A percentile compares a stretch with the other conserved stretches of the same genome.
Conservation (phyloP, 2,797 vertebrate genomes). For the Philypnodon macrostomus region DNA sequence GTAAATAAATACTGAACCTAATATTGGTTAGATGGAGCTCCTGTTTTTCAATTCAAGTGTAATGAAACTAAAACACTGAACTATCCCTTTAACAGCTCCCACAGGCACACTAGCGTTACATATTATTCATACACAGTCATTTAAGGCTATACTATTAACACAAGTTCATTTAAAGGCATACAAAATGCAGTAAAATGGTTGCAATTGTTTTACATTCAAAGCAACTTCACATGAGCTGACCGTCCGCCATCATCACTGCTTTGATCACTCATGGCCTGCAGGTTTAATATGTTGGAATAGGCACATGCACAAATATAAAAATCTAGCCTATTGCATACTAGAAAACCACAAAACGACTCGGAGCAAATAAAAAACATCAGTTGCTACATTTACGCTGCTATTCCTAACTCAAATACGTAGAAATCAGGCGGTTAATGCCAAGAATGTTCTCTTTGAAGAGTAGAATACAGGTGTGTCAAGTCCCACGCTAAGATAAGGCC, state of each 20-base stretch:
- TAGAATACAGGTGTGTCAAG: slow-evolving; percentile 79
- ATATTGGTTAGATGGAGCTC: slow-evolving; percentile 2
- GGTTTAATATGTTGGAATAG: neutral
- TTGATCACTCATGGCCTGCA: neutral
- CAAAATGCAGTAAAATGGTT: slow-evolving; percentile 14
- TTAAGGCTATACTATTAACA: slow-evolving; percentile 17
- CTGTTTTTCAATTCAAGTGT: neutral
- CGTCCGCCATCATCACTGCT: neutral
- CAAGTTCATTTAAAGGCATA: neutral
- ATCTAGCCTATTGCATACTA: neutral
- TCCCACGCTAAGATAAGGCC: slow-evolving; percentile 80
- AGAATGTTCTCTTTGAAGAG: slow-evolving; percentile 50
- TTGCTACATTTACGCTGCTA: slow-evolving; percentile 51
- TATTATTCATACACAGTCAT: slow-evolving; percentile 34
- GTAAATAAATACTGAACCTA: too few species aligned
- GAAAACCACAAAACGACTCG: slow-evolving; percentile 5
- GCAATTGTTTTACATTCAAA: slow-evolving; percentile 42
- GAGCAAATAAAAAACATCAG: slow-evolving; percentile 1
- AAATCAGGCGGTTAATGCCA: slow-evolving; percentile 32
- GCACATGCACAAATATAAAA: slow-evolving; percentile 15
- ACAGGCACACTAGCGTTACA: neutral
- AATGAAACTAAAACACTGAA: neutral
- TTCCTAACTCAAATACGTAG: slow-evolving; percentile 35
- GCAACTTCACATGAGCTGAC: neutral
- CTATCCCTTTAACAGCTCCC: slow-evolving; percentile 54